phyloP scores from a whole-genome alignment of 2,797 vertebrate genomes.

The Synaphobranchus kaupii region DNA sequence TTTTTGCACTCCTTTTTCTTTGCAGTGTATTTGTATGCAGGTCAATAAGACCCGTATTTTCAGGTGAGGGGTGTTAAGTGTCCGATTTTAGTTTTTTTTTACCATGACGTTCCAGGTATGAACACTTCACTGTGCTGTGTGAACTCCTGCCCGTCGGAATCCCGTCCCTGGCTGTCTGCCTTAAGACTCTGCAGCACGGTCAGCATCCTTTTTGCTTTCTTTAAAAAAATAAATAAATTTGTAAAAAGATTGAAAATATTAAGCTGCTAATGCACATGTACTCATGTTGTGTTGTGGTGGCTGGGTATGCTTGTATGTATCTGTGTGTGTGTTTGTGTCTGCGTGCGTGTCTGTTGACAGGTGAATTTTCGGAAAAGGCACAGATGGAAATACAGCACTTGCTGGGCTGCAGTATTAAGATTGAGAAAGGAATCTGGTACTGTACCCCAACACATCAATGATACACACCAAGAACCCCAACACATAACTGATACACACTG shows the following conservation, averaged over 20 bases:
- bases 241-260: neutral
- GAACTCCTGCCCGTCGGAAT: slow-evolving; percentile 73
- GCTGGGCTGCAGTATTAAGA: slow-evolving; percentile 68
- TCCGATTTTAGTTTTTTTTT: neutral
- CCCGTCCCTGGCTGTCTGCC: slow-evolving; percentile 73
- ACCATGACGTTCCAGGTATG: slow-evolving; percentile 58
- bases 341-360: slow-evolving; percentile 46
- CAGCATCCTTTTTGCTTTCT: slow-evolving; percentile 40
- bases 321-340: neutral
- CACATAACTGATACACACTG: neutral
- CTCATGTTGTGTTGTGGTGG: neutral
- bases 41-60: neutral
- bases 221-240: neutral
- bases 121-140: slow-evolving; percentile 73
- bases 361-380: slow-evolving; percentile 59
- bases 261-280: neutral
- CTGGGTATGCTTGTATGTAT: neutral
- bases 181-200: slow-evolving; percentile 63
- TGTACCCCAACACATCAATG: neutral
- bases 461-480: neutral
- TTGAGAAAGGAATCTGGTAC: slow-evolving; percentile 66
- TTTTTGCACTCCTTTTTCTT: neutral
- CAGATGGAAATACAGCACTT: slow-evolving; percentile 56
- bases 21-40: neutral
- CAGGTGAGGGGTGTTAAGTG: neutral